A percentile compares a stretch with the other conserved stretches of the same genome.
Evolutionary conservation across 2,888 invertebrate species (phyloP).

Genomic region (Prostheceraeus crozeri): DNA sequence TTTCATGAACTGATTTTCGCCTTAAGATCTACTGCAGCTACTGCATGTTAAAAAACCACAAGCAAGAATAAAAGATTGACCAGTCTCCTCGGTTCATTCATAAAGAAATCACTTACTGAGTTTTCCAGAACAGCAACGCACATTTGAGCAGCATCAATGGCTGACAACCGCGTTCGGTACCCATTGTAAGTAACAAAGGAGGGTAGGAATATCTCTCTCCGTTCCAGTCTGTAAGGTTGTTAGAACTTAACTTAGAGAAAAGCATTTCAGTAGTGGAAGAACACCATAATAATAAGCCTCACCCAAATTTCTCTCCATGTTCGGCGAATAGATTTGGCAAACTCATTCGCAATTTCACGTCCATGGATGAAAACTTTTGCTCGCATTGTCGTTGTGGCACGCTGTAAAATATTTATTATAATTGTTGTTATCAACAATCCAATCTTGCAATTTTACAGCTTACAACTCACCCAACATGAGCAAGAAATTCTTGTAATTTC

Average conservation of each 20-base stretch:
- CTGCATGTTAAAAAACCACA: too few species aligned
- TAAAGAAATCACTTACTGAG: too few species aligned
- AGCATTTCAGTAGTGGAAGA: too few species aligned
- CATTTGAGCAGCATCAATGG: background rate
- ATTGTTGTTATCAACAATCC: too few species aligned
- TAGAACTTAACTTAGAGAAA: too few species aligned
- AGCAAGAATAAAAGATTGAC: too few species aligned
- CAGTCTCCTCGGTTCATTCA: too few species aligned
- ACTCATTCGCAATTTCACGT: background rate
- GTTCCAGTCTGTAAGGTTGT: background rate
- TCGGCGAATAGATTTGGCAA: background rate
- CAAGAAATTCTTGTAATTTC: constrained; percentile 72
- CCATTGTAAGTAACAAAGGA: background rate
- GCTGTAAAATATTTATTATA: background rate
- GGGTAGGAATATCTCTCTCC: background rate
- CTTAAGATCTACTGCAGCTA: too few species aligned
- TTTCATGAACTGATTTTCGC: too few species aligned
- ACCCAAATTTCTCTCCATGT: constrained; percentile 3
- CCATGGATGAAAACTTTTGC: constrained; percentile 10
- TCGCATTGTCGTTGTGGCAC: background rate
- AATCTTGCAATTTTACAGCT: too few species aligned
- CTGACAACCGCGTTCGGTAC: background rate
- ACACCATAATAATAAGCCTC: too few species aligned
- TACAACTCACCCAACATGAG: constrained; percentile 85
- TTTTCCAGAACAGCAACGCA: constrained; percentile 3